Percentiles rank a stretch among this genome's conserved stretches.
Conservation (phyloP, 2,797 vertebrate species). For the Channa striata region DNA sequence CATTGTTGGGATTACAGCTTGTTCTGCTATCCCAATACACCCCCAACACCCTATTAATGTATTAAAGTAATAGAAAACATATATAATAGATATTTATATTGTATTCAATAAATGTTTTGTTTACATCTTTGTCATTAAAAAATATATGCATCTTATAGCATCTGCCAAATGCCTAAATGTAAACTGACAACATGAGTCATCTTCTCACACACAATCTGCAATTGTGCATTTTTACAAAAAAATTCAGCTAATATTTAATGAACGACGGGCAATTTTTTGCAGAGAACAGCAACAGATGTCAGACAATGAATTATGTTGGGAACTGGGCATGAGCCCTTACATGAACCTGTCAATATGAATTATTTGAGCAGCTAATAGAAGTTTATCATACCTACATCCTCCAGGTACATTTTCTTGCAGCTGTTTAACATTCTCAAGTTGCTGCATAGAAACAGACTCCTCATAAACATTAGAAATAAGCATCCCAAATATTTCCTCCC, state of each 20-base stretch:
- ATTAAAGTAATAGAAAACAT: too few species aligned
- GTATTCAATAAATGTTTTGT: too few species aligned
- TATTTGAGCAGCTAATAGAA: slow-evolving; percentile 61
- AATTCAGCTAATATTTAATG: slow-evolving; percentile 15
- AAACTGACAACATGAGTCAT: too few species aligned
- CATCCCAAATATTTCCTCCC: background rate
- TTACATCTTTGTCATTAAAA: too few species aligned
- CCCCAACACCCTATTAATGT: too few species aligned
- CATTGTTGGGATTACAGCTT: too few species aligned
- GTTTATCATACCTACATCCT: slow-evolving; percentile 36
- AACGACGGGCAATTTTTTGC: slow-evolving; percentile 21
- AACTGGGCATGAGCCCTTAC: slow-evolving; percentile 43
- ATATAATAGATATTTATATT: too few species aligned
- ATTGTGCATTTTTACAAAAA: too few species aligned
- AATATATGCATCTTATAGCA: too few species aligned
- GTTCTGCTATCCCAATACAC: too few species aligned
- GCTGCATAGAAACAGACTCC: background rate
- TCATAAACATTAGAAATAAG: slow-evolving; percentile 27
- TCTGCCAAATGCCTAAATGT: too few species aligned
- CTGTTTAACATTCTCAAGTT: slow-evolving; percentile 25
- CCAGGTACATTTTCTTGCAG: slow-evolving; percentile 27
- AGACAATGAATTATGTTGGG: slow-evolving; percentile 63
- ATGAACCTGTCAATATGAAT: slow-evolving; percentile 64
- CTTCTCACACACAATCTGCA: too few species aligned
- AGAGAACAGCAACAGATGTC: slow-evolving; percentile 22